These are phyloP conservation scores for Drosophila aff. DNA, from an alignment of 1,140 invertebrate genomes.

Conservation along the genomic window DNA sequence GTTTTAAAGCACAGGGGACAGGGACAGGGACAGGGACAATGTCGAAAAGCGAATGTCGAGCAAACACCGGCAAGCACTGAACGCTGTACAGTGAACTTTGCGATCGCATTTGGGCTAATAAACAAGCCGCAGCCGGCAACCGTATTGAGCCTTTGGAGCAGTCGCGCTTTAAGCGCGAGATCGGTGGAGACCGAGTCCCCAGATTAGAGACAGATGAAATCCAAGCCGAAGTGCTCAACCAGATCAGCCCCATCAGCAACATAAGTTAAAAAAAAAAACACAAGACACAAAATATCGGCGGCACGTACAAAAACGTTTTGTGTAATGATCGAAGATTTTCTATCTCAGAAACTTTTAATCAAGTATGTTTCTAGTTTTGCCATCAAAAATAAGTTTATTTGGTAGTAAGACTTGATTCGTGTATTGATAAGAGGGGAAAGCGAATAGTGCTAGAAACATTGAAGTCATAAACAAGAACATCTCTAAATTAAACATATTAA, in stretches of 20 bases:
- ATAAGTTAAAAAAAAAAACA: neutral
- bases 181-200: conserved; percentile 14
- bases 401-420: neutral
- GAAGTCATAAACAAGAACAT: neutral
- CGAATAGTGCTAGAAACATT: neutral
- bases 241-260: conserved; percentile 32
- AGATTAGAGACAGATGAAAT: conserved; percentile 40
- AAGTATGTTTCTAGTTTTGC: neutral
- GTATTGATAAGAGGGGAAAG: neutral
- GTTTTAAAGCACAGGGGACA: neutral
- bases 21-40: conserved; percentile 29
- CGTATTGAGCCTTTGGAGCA: conserved; percentile 45
- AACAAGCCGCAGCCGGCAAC: conserved; percentile 34
- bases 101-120: conserved; percentile 41
- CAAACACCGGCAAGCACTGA: conserved; percentile 1
- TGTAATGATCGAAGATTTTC: neutral
- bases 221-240: conserved; percentile 35
- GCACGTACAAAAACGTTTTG: neutral
- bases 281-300: conserved; percentile 3
- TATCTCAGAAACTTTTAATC: neutral
- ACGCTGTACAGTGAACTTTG: neutral
- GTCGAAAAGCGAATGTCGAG: conserved; percentile 27
- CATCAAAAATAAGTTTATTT: neutral
- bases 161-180: conserved; percentile 1
- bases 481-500: neutral